These are phyloP conservation scores for honey bee (Apis mellifera) DNA, from an alignment of 1,140 invertebrate genomes.

Conservation along the genomic window DNA sequence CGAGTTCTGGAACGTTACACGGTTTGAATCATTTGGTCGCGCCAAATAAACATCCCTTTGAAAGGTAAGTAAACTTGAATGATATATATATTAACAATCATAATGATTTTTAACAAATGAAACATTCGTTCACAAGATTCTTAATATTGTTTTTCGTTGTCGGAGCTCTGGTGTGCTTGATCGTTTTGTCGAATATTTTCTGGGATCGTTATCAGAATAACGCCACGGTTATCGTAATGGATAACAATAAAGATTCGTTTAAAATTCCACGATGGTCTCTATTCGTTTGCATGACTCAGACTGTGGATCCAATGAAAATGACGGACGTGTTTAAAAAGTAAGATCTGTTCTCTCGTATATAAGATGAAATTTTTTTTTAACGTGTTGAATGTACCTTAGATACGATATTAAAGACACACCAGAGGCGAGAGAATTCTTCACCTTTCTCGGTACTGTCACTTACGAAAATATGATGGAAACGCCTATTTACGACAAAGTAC, in stretches of 20 bases:
- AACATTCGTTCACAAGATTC: conserved; percentile 35
- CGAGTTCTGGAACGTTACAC: conserved; percentile 57
- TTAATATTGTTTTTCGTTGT: conserved; percentile 42
- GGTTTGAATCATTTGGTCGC: conserved; percentile 66
- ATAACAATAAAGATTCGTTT: conserved; percentile 51
- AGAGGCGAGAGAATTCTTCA: conserved; percentile 60
- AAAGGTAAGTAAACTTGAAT: conserved; percentile 43
- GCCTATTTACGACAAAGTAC: conserved; percentile 38
- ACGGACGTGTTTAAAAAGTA: conserved; percentile 58
- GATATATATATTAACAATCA: too few relatives aligned
- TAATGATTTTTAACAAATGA: background rate
- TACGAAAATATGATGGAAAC: conserved; percentile 45
- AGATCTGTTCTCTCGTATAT: background rate
- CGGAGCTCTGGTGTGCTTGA: conserved; percentile 42
- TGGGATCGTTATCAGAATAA: conserved; percentile 62
- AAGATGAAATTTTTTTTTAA: background rate
- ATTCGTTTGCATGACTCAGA: conserved; percentile 45
- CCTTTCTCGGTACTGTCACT: conserved; percentile 44
- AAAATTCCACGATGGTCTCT: conserved; percentile 39
- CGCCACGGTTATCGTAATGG: conserved; percentile 37
- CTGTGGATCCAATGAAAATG: conserved; percentile 44
- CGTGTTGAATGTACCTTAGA: conserved; percentile 15
- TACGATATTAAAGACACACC: conserved; percentile 54
- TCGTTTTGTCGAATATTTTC: conserved; percentile 48
- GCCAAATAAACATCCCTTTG: conserved; percentile 60